Base-by-base conservation (phyloP, 2,113 vertebrate species). In the Oreotrochilus melanogaster region DNA sequence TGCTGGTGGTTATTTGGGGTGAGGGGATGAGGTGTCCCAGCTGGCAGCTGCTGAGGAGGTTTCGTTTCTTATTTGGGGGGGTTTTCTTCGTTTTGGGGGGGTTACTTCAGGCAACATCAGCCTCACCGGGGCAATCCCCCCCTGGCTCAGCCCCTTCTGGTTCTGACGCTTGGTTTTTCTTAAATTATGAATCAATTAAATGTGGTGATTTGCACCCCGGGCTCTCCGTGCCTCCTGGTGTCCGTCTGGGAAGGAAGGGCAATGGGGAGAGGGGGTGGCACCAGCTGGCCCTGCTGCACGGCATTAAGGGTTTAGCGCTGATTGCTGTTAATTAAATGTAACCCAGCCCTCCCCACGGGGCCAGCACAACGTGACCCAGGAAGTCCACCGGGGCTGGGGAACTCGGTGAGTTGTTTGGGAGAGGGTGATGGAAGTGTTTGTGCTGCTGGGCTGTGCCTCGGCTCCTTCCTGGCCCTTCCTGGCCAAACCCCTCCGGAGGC, bases 201-300 rank as follows among this genome's bases (percentile, higher is more conserved):
- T 7, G 37, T 71, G 9, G 73, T 33, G 83, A 31, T 91, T 60
- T 43, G 74, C 25, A 14, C 4, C 66, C 57, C 0, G 86, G 39
- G 72, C 69, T 84, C 60, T 10, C 10, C 3, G 54, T 48, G 60
- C 47, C 91, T 75, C 67, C 72, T 3, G 42, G 47, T 39, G 88
- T 37, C 73, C 0, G 2, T 58, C 86, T 21, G 91, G 86, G 72
- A 64, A 42, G 1, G 80, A 17, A 62, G 67, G 71, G 80, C 45
- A 17, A 6, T 8, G 2, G 69, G 85, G 62, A 89, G 74, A 33
- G 48, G 3, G 60, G 14, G 71, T 28, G 0, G 17, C 31, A 10
- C 88, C 95, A 75, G 43, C 25, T 67, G 95, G 89, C 91, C 78
- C 66, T 39, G 86, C 92, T 91, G 96, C 76, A 15, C 19, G 13